These are phyloP conservation scores for Oligia latruncula DNA, from an alignment of 2,888 invertebrate species.

Conservation along the genomic window DNA sequence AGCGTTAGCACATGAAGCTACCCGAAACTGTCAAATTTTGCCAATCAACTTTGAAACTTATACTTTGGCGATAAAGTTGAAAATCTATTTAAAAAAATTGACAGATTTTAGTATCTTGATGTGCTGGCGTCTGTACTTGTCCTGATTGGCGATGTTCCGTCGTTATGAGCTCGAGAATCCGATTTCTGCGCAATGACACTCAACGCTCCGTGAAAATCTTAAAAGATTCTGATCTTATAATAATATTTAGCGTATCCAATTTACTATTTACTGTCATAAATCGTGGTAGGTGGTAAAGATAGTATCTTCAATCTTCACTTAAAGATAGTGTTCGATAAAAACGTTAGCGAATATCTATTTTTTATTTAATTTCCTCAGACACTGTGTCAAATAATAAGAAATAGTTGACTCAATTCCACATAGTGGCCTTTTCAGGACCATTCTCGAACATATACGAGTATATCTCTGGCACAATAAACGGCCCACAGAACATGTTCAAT, in stretches of 20 bases:
- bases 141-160: constrained; percentile 42
- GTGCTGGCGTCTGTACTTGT: constrained; percentile 13
- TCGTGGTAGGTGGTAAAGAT: no score
- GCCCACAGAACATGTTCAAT: constrained; percentile 37
- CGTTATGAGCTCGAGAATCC: constrained; percentile 16
- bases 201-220: neutral
- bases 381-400: constrained; percentile 18
- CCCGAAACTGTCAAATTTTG: no score
- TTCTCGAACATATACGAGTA: constrained; percentile 4
- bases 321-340: neutral
- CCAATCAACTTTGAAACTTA: no score
- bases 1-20: no score
- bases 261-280: neutral
- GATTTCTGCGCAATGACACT: constrained; percentile 24
- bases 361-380: constrained; percentile 19
- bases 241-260: neutral
- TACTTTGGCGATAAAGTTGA: no score
- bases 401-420: constrained; percentile 30
- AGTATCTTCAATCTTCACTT: neutral
- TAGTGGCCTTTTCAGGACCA: constrained; percentile 17
- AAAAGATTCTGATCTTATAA: neutral
- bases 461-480: constrained; percentile 37
- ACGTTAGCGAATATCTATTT: neutral
- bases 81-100: no score
- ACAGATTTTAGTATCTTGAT: no score